Conservation (phyloP, 2,113 vertebrate genomes). For the Mixornis gularis region DNA sequence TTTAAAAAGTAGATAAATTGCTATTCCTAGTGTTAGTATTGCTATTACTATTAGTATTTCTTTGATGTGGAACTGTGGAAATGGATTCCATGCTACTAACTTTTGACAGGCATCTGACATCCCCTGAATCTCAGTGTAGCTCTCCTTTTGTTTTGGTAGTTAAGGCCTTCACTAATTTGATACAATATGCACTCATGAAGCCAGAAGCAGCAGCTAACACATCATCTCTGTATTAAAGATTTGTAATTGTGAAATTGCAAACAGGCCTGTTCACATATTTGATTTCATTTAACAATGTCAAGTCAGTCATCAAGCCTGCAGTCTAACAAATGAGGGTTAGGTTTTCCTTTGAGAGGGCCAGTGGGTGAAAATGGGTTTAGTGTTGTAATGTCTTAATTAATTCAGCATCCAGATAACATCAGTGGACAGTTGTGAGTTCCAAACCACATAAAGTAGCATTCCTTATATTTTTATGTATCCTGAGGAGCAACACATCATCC, state of each 20-base stretch:
- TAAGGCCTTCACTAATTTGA: neutral
- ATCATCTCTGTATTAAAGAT: neutral
- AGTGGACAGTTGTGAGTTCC: neutral
- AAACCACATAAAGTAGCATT: neutral
- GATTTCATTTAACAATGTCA: constrained; percentile 1
- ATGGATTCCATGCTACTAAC: neutral
- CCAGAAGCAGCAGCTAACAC: neutral
- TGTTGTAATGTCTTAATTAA: neutral
- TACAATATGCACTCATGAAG: neutral
- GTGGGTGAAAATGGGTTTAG: neutral
- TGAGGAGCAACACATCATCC: neutral
- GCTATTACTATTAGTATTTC: neutral
- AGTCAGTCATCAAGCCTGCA: neutral
- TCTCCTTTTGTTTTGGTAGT: neutral
- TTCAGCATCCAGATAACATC: neutral
- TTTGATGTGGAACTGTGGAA: neutral
- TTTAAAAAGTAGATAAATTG: neutral
- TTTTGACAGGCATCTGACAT: neutral
- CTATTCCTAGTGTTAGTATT: neutral
- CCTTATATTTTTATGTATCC: neutral
- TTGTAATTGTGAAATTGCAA: neutral
- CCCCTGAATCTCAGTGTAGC: neutral
- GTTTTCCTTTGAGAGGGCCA: neutral
- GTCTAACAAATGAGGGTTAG: neutral
- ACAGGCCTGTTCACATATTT: neutral